Evolutionary conservation across 2,113 vertebrate species (phyloP).

Genomic region (Malurus cyaneus): DNA sequence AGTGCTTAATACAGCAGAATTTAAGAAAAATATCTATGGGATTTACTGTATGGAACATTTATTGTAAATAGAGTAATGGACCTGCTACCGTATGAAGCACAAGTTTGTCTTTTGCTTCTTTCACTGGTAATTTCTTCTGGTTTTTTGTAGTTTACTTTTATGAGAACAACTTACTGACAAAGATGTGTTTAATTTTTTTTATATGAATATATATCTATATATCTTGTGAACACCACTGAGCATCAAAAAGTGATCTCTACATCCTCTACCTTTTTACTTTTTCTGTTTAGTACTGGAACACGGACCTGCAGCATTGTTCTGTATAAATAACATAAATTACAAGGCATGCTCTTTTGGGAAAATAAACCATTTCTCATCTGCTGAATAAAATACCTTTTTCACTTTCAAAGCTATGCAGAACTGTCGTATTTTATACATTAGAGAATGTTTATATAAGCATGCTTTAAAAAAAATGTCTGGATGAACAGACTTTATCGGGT

Average conservation of each 20-base stretch:
- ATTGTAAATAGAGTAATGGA: neutral
- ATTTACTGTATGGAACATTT: neutral
- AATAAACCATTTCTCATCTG: constrained; percentile 53
- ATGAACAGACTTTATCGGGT: constrained; percentile 47
- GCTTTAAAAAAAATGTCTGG: constrained; percentile 19
- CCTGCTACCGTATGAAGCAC: constrained; percentile 14
- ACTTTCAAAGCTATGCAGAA: constrained; percentile 19
- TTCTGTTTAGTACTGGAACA: neutral
- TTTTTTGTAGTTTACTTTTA: neutral
- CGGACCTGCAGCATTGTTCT: neutral
- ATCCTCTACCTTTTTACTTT: neutral
- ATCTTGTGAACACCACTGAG: neutral
- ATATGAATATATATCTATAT: neutral
- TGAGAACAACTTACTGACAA: neutral
- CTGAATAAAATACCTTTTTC: constrained; percentile 24
- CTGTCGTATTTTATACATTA: constrained; percentile 20
- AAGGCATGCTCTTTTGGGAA: neutral
- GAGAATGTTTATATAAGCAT: constrained; percentile 42
- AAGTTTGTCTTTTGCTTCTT: neutral
- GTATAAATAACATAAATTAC: constrained; percentile 60
- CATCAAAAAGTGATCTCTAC: neutral
- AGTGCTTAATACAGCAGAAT: neutral
- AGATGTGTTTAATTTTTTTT: neutral
- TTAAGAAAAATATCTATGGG: neutral
- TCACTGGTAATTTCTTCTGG: neutral